Conservation (phyloP, 2,113 vertebrate genomes). For the Bungarus multicinctus region DNA sequence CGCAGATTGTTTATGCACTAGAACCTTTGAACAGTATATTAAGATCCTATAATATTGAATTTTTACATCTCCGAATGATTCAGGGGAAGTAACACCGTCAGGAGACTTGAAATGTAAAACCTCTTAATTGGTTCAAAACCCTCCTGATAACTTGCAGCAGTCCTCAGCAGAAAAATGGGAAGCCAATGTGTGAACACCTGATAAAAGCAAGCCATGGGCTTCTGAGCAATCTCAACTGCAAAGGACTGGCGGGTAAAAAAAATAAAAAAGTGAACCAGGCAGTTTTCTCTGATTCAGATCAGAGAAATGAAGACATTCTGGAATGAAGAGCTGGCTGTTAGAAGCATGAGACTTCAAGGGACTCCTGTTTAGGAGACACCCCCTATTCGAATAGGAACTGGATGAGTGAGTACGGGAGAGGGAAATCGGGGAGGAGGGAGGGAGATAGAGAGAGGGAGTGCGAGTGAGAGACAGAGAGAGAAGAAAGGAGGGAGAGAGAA, state of each 20-base stretch:
- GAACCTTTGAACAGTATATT: background rate
- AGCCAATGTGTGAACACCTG: background rate
- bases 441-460: too few species aligned
- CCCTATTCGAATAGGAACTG: background rate
- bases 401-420: background rate
- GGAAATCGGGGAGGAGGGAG: background rate
- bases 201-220: background rate
- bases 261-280: background rate
- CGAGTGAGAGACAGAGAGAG: too few species aligned
- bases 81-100: background rate
- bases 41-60: background rate
- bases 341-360: background rate
- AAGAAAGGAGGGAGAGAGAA: fast-evolving
- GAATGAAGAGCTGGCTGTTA: background rate
- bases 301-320: background rate
- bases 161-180: background rate
- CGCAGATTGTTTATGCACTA: background rate
- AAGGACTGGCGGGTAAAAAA: background rate
- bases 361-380: background rate
- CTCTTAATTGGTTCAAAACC: slow-evolving; percentile 12
- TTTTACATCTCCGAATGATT: background rate
- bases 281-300: background rate
- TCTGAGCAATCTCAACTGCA: background rate
- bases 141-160: background rate
- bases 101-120: background rate